Conservation (phyloP, 2,113 vertebrate genomes). For the Burhinus bistriatus region DNA sequence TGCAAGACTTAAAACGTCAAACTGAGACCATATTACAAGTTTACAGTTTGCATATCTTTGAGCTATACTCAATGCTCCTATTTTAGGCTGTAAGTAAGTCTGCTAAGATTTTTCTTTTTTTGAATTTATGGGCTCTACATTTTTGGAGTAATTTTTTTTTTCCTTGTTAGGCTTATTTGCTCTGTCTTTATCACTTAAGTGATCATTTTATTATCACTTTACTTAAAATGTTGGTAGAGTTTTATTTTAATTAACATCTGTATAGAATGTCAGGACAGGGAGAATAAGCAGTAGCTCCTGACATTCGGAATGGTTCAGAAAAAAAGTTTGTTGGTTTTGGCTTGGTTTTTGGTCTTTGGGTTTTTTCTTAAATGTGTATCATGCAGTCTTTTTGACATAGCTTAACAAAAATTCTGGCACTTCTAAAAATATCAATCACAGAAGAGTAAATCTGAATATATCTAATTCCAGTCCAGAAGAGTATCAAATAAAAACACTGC, state of each 20-base stretch:
- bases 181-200: neutral
- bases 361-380: neutral
- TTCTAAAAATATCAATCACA: neutral
- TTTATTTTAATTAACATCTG: neutral
- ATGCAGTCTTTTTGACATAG: neutral
- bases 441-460: neutral
- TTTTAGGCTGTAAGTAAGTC: neutral
- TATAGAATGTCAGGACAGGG: neutral
- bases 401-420: neutral
- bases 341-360: neutral
- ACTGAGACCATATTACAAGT: neutral
- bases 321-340: accelerated
- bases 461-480: neutral
- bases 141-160: neutral
- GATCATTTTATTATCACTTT: neutral
- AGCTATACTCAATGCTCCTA: neutral
- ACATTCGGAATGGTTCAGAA: neutral
- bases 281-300: neutral
- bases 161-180: neutral
- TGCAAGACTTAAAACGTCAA: neutral
- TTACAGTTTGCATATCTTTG: neutral
- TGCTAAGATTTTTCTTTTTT: neutral
- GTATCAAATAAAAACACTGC: neutral
- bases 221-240: neutral
- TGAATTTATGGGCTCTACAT: neutral